Base-by-base conservation (phyloP, 2,797 vertebrate genomes). In the Diceros bicornis region DNA sequence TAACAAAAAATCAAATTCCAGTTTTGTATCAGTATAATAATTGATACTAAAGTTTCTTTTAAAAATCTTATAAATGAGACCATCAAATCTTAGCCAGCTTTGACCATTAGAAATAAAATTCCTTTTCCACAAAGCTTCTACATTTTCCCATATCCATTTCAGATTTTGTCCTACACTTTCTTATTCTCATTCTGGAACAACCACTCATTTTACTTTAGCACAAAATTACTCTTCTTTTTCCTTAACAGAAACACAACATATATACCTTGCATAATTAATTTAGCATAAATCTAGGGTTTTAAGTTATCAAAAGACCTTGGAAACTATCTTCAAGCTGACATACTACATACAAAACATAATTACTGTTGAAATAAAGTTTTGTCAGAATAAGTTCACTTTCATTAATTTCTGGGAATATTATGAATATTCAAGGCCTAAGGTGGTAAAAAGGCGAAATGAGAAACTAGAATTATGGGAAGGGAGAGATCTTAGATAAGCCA, bases 61-160 rank as follows among this genome's bases (percentile, higher is more conserved):
- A 41, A 47, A 89, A 74, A 14, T 55, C 29, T 61, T 81, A 20
- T n/a, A 74, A 78, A 62, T 89, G 37, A 78, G 68, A 9, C 2
- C 25, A 66, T 52, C 37, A 66, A 62, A 95, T 72, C 32, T 89
- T 78, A 85, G 55, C 25, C 57, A 61, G 55, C 21, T 89, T 87
- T 91, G 69, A 72, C 72, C 41, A 21, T 14, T 32, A 93, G 57
- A 92, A 84, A 47, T 59, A 79, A 72, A 59, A 72, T 94, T 78
- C 16, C 1, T 66, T 55, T 82, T 69, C 34, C 12, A 12, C 23
- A 83, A 82, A 47, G 2, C 17, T 71, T 81, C 41, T 72, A 69
- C 21, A 79, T 44, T 14, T 17, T 77, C 78, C 77, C 57, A 25
- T 10, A 59, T 69, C 8, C 34, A 62, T 55, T 91, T 9, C 41